phyloP scores from a whole-genome alignment of 2,113 vertebrate species.

The Nannospalax galili region DNA sequence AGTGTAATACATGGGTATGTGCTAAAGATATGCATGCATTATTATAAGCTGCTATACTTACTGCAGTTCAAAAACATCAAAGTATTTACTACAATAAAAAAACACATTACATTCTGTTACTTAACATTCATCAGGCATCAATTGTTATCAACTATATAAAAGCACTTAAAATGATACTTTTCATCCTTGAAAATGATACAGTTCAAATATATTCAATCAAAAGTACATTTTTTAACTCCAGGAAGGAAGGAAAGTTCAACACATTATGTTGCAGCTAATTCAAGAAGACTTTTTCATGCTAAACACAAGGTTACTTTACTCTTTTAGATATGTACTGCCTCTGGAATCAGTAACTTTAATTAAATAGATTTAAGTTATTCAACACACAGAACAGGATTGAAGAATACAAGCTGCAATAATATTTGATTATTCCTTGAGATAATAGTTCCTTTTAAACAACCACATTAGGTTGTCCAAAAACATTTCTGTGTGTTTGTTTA shows the following conservation, averaged over 20 bases:
- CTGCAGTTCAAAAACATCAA: conserved; percentile 52
- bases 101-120: neutral
- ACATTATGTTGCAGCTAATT: neutral
- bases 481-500: conserved; percentile 15
- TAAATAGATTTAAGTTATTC: conserved; percentile 29
- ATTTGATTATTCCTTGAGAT: conserved; percentile 38
- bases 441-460: neutral
- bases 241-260: neutral
- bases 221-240: neutral
- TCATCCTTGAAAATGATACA: conserved; percentile 29
- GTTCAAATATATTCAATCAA: conserved; percentile 35
- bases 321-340: conserved; percentile 34
- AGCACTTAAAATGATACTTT: conserved; percentile 41
- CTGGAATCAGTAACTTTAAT: neutral
- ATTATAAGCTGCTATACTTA: conserved; percentile 24
- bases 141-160: conserved; percentile 52
- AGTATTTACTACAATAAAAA: conserved; percentile 24
- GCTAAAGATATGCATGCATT: conserved; percentile 6
- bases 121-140: conserved; percentile 7
- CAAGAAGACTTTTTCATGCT: neutral
- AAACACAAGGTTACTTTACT: conserved; percentile 15
- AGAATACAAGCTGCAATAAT: neutral
- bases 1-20: conserved; percentile 12
- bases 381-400: conserved; percentile 41
- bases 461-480: neutral